These are phyloP conservation scores for Ahaetulla prasina DNA, from an alignment of 2,113 vertebrate genomes.

Conservation along the genomic window DNA sequence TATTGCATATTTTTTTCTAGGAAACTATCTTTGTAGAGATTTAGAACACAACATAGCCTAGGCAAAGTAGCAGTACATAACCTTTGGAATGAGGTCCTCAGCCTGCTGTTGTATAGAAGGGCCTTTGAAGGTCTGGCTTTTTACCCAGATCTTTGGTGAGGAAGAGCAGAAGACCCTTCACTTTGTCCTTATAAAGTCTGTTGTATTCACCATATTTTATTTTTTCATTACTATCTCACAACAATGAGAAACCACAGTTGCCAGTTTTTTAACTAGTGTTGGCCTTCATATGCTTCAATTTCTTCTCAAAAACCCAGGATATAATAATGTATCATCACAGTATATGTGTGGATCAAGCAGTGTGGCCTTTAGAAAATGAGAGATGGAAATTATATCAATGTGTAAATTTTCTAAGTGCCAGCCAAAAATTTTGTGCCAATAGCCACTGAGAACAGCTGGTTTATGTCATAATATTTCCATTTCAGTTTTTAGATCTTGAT, in stretches of 20 bases:
- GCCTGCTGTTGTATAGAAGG: neutral
- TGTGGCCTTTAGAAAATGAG: neutral
- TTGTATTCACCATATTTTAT: neutral
- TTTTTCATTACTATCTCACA: neutral
- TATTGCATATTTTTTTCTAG: neutral
- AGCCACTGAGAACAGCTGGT: neutral
- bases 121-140: neutral
- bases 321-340: neutral
- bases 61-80: neutral
- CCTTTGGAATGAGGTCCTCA: neutral
- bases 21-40: neutral
- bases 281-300: neutral
- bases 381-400: neutral
- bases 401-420: neutral
- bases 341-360: neutral
- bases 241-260: too few relatives aligned
- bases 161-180: neutral
- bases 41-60: neutral
- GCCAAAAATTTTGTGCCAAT: neutral
- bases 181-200: neutral
- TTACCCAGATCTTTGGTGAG: too few relatives aligned
- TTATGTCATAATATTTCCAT: neutral
- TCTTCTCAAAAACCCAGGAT: neutral
- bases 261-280: too few relatives aligned
- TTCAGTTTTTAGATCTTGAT: neutral